These are phyloP conservation scores for Darevskia nairensis DNA, from an alignment of 2,797 vertebrate species.

Conservation along the genomic window DNA sequence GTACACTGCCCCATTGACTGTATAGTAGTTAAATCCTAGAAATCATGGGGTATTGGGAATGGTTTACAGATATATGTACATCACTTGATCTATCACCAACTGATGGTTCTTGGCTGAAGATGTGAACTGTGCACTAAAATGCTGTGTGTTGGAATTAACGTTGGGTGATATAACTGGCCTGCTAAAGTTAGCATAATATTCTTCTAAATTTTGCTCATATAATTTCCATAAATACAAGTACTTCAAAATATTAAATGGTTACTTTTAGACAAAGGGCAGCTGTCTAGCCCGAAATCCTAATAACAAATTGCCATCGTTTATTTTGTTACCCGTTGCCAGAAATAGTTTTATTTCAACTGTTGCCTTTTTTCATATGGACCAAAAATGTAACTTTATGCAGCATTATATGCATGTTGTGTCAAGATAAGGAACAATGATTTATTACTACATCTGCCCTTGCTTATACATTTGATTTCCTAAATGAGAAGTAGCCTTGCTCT, in stretches of 20 bases:
- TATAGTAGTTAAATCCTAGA: neutral
- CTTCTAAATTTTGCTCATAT: constrained; percentile 47
- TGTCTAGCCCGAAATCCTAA: neutral
- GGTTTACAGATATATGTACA: neutral
- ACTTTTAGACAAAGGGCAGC: neutral
- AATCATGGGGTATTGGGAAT: neutral
- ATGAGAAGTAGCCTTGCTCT: neutral
- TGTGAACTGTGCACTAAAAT: neutral
- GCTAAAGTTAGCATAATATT: constrained; percentile 60
- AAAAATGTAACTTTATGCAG: neutral
- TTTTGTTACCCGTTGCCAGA: neutral
- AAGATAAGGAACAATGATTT: neutral
- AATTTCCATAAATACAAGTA: constrained; percentile 7
- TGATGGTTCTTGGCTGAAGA: neutral
- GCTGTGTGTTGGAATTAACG: neutral
- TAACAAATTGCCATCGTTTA: neutral
- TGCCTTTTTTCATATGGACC: neutral
- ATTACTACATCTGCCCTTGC: neutral
- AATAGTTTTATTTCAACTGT: neutral
- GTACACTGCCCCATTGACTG: neutral
- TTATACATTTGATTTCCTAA: neutral
- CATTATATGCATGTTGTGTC: neutral
- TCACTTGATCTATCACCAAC: neutral
- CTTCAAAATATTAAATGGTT: neutral
- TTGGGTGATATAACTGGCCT: neutral